A percentile compares a stretch with the other conserved stretches of the same genome.
These are phyloP conservation scores for Dasypolia templi DNA, from an alignment of 2,888 invertebrate species.

Conservation along the genomic window DNA sequence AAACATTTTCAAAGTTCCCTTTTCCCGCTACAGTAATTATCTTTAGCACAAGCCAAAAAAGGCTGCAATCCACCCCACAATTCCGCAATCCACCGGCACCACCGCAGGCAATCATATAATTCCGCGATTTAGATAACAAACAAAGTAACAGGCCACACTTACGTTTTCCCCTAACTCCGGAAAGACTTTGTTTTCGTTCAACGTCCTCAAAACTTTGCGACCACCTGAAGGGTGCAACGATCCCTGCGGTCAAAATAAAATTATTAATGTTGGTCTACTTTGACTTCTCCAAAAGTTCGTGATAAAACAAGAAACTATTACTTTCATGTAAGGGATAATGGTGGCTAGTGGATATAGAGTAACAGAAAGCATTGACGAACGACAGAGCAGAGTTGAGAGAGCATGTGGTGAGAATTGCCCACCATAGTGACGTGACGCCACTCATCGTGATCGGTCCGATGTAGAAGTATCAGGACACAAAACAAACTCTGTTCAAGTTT, in stretches of 20 bases:
- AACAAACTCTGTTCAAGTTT: neutral
- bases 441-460: neutral
- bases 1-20: neutral
- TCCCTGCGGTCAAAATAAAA: constrained; percentile 45
- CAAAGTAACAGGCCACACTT: constrained; percentile 26
- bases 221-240: constrained; percentile 59
- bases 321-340: neutral
- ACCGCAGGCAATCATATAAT: constrained; percentile 27
- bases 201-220: constrained; percentile 29
- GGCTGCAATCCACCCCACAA: neutral
- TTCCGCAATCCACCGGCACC: constrained; percentile 31
- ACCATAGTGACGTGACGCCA: neutral
- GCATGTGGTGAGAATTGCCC: neutral
- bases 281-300: neutral
- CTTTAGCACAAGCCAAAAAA: constrained; percentile 6
- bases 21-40: constrained; percentile 2
- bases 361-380: neutral
- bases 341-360: neutral
- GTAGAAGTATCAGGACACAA: neutral
- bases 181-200: constrained; percentile 53
- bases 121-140: constrained; percentile 52
- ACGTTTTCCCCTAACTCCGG: constrained; percentile 1
- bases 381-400: neutral
- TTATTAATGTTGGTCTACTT: constrained; percentile 4
- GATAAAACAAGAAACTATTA: neutral